Percentiles rank a stretch among this genome's conserved stretches.
These are phyloP conservation scores for Aviceda subcristata DNA, from an alignment of 2,113 vertebrate genomes.

Conservation along the genomic window DNA sequence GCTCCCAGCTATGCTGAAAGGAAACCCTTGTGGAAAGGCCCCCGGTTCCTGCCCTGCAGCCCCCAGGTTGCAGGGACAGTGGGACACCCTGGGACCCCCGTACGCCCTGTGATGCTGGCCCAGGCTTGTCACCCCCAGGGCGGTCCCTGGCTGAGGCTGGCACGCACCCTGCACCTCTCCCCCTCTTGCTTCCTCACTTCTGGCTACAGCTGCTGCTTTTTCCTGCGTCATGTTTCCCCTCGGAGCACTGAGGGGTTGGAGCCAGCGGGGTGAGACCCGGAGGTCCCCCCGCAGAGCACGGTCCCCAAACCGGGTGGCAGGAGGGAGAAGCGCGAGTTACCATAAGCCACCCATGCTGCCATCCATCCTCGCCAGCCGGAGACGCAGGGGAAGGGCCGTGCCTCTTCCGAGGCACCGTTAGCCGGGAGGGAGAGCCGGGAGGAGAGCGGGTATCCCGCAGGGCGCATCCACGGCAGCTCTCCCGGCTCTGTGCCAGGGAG, in stretches of 20 bases:
- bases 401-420: not conserved
- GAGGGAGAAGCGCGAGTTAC: not conserved
- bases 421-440: not conserved
- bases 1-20: fast-evolving
- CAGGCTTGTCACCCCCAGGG: not conserved
- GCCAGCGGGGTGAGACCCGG: not conserved
- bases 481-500: not conserved
- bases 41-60: not conserved
- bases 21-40: not conserved
- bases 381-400: not conserved
- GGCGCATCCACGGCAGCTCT: not conserved
- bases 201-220: not conserved
- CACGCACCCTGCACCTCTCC: not conserved
- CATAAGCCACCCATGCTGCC: not conserved
- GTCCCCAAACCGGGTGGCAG: not conserved
- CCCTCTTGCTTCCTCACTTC: not conserved
- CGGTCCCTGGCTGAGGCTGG: not conserved
- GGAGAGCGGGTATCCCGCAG: not conserved
- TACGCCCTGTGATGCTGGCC: fast-evolving
- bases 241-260: not conserved
- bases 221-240: not conserved
- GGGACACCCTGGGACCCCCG: not conserved
- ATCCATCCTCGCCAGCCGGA: not conserved
- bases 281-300: not conserved
- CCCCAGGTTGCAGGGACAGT: fast-evolving